phyloP scores from a whole-genome alignment of 2,797 vertebrate species.

The Acropternis orthonyx region DNA sequence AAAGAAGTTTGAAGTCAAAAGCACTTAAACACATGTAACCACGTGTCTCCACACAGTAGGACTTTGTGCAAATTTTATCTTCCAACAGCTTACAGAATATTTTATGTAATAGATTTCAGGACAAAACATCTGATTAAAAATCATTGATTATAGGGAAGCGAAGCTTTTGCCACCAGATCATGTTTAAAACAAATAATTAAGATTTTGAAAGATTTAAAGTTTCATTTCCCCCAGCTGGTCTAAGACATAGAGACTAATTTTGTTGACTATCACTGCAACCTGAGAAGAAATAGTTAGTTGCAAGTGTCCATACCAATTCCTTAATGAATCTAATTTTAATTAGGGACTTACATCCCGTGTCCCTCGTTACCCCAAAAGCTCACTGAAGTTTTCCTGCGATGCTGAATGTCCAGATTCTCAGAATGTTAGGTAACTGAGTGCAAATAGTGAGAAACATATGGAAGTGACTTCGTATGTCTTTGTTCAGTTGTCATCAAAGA shows the following conservation, averaged over 20 bases:
- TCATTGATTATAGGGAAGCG: not conserved
- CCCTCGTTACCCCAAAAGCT: not conserved
- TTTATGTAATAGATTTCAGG: not conserved
- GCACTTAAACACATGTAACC: not conserved
- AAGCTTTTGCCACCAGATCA: not conserved
- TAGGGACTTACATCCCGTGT: not conserved
- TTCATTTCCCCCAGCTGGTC: not conserved
- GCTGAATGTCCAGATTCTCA: conserved; percentile 1
- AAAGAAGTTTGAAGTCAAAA: not conserved
- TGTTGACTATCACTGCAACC: not conserved
- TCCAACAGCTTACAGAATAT: not conserved
- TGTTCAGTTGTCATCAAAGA: conserved; percentile 38
- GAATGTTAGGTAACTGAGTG: conserved; percentile 14
- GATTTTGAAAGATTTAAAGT: not conserved
- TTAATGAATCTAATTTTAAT: not conserved
- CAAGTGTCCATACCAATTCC: not conserved
- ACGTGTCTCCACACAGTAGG: not conserved
- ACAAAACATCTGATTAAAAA: not conserved
- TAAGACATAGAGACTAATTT: not conserved
- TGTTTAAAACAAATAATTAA: not conserved
- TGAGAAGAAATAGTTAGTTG: not conserved
- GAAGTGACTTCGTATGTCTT: conserved; percentile 27
- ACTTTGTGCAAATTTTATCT: not conserved
- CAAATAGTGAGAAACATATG: conserved; percentile 31
- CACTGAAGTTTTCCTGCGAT: not conserved